These are phyloP conservation scores for Chrysopilus asiliformis DNA, from an alignment of 2,888 invertebrate species.

Conservation along the genomic window DNA sequence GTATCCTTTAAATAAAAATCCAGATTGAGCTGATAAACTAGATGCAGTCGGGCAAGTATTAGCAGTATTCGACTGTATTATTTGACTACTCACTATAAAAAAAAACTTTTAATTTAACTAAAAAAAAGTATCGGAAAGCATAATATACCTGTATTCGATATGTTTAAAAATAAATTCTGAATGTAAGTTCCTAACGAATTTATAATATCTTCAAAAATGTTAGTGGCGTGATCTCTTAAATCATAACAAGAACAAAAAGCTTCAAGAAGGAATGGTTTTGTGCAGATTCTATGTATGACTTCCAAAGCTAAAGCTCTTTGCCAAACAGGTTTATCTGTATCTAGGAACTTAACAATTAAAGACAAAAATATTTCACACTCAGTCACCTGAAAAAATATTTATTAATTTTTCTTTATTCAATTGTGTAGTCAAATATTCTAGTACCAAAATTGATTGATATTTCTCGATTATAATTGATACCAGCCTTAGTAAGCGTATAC, in stretches of 20 bases:
- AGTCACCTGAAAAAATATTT: constrained; percentile 52
- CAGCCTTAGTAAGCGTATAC: constrained; percentile 84
- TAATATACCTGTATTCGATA: no score
- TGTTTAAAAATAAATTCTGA: constrained; percentile 69
- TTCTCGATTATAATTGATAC: constrained; percentile 88
- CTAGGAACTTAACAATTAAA: constrained; percentile 90
- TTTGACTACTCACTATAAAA: no score
- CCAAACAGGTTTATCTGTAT: constrained; percentile 94
- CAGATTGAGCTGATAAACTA: constrained; percentile 74
- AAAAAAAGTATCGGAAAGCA: no score
- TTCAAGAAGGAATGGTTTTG: constrained; percentile 70
- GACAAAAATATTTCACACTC: constrained; percentile 98
- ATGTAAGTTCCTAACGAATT: constrained; percentile 88
- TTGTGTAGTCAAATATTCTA: no score
- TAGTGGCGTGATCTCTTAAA: constrained; percentile 83
- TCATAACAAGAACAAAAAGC: constrained; percentile 94
- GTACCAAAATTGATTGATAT: constrained; percentile 80
- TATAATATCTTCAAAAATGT: constrained; percentile 90
- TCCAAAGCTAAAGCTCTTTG: constrained; percentile 90
- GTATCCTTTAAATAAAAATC: constrained; percentile 84
- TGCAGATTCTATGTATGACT: constrained; percentile 87
- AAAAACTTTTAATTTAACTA: no score
- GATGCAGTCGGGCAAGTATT: constrained; percentile 46
- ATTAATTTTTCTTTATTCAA: constrained; percentile 4
- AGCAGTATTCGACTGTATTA: no score